phyloP scores from a whole-genome alignment of 2,888 invertebrate genomes.

The Ophion ellenae region DNA sequence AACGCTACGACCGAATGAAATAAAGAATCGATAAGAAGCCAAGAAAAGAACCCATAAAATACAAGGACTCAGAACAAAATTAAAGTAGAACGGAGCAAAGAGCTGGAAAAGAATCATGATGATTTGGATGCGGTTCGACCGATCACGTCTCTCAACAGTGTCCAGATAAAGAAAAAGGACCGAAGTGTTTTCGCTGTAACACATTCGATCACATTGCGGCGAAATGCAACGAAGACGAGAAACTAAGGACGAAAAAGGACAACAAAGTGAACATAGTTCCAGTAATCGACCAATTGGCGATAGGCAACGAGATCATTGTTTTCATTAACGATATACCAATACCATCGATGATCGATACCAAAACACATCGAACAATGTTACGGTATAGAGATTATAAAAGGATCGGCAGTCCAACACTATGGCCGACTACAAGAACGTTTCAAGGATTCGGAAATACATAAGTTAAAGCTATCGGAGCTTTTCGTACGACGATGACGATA shows the following conservation, averaged over 20 bases:
- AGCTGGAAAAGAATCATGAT: slow-evolving; percentile 20
- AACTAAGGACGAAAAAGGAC: background rate
- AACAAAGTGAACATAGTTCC: background rate
- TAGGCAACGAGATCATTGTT: slow-evolving; percentile 25
- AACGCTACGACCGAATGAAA: slow-evolving; percentile 7
- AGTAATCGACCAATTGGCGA: slow-evolving; percentile 1
- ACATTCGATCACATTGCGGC: slow-evolving; percentile 56
- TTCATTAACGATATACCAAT: slow-evolving; percentile 17
- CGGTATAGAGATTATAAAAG: slow-evolving; percentile 37
- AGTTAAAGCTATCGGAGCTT: slow-evolving; percentile 18
- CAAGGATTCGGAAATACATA: slow-evolving; percentile 48
- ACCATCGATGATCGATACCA: slow-evolving; percentile 24
- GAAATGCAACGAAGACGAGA: slow-evolving; percentile 34
- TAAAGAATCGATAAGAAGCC: slow-evolving; percentile 3
- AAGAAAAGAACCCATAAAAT: background rate
- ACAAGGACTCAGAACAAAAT: too few species aligned
- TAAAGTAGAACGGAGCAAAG: background rate
- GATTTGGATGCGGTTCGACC: slow-evolving; percentile 43
- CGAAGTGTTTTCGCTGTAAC: slow-evolving; percentile 54
- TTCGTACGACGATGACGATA: background rate
- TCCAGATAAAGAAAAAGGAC: slow-evolving; percentile 53
- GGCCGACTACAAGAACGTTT: background rate
- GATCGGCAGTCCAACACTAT: slow-evolving; percentile 37
- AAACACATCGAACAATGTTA: slow-evolving; percentile 38
- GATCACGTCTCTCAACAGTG: slow-evolving; percentile 48